Percentiles rank a stretch among this genome's conserved stretches.
phyloP scores from a whole-genome alignment of 2,113 vertebrate species.

The Zosterops hypoxanthus region DNA sequence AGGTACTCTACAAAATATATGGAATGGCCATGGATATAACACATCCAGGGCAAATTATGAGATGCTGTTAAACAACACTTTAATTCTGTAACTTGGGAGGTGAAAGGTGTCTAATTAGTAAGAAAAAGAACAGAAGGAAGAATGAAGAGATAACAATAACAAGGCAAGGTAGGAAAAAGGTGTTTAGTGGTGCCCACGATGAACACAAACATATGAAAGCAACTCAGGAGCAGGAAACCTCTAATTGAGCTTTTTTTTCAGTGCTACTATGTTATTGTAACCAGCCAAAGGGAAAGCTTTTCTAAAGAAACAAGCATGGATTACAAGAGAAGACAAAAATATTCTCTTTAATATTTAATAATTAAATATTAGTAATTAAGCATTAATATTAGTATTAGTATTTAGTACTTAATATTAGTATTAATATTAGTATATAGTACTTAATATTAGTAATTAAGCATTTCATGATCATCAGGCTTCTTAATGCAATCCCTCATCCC shows the following conservation, averaged over 20 bases:
- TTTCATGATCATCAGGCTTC: background rate
- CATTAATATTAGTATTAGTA: no score
- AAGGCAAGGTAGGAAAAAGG: background rate
- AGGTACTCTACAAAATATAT: background rate
- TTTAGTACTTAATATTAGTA: no score
- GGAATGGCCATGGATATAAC: background rate
- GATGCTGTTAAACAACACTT: background rate
- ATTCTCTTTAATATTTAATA: background rate
- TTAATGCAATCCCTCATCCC: background rate
- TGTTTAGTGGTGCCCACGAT: background rate
- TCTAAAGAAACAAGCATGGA: background rate
- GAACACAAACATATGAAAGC: background rate
- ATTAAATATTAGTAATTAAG: no score
- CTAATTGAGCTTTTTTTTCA: background rate
- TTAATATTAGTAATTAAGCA: background rate
- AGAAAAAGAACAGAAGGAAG: background rate
- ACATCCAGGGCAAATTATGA: background rate
- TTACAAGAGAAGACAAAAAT: background rate
- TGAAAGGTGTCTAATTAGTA: background rate
- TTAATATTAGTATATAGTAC: no score
- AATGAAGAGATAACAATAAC: background rate
- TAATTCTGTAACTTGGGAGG: background rate
- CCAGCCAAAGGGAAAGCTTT: background rate
- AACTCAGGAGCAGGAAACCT: background rate
- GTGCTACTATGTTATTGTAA: background rate